Evolutionary conservation across 2,113 vertebrate species (phyloP).

Genomic region (Amblyornis subalaris): DNA sequence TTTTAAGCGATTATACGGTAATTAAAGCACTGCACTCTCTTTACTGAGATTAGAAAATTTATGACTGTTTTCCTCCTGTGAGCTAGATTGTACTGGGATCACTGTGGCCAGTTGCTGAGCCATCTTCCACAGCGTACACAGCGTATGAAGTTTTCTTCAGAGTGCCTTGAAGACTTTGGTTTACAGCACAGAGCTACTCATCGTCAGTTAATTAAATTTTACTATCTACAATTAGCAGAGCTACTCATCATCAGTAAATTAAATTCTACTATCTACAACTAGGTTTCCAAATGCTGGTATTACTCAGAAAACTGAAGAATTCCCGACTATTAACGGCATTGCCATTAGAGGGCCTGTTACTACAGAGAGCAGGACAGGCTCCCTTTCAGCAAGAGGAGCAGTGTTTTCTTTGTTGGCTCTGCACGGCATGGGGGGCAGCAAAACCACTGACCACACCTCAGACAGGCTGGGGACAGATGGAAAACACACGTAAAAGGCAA

Average conservation of each 20-base stretch:
- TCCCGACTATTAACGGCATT: neutral
- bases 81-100: neutral
- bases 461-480: neutral
- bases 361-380: neutral
- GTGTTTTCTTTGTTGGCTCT: neutral
- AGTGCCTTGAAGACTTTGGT: neutral
- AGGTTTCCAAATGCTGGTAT: neutral
- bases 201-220: neutral
- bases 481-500: neutral
- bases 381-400: accelerated
- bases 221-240: neutral
- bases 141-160: neutral
- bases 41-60: neutral
- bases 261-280: neutral
- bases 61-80: neutral
- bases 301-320: neutral
- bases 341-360: neutral
- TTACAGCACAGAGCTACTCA: neutral
- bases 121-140: neutral
- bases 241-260: neutral
- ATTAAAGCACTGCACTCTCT: neutral
- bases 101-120: neutral
- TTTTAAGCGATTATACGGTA: constrained; percentile 16
- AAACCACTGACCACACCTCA: neutral
- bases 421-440: neutral